Conservation (phyloP, 2,113 vertebrate species). For the Tapirus terrestris region DNA sequence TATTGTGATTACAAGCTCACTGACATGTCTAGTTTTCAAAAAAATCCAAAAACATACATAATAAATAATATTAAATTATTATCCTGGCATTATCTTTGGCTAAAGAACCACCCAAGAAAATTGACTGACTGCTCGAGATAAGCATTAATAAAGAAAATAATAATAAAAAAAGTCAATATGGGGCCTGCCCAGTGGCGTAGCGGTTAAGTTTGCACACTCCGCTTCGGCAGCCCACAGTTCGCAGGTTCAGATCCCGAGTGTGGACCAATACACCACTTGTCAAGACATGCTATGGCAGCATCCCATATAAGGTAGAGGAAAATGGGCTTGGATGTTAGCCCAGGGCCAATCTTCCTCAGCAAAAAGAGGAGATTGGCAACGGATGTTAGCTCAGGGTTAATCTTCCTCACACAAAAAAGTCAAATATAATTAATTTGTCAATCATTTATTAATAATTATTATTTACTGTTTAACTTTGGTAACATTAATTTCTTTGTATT, state of each 20-base stretch:
- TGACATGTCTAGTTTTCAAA: neutral
- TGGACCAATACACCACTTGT: no score
- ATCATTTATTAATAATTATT: neutral
- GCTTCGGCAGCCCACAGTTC: no score
- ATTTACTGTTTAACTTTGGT: neutral
- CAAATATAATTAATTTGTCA: neutral
- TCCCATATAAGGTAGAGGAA: no score
- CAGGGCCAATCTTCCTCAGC: no score
- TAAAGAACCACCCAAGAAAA: slow-evolving; percentile 1
- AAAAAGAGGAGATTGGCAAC: no score
- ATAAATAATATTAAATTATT: slow-evolving; percentile 4
- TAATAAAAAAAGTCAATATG: neutral
- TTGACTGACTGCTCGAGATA: neutral
- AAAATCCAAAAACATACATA: neutral
- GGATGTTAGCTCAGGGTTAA: no score
- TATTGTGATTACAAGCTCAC: neutral
- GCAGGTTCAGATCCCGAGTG: no score
- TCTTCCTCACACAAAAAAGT: no score
- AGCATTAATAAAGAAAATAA: neutral
- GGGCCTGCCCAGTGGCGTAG: no score
- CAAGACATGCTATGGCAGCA: no score
- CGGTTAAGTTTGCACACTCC: no score
- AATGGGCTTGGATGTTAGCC: no score
- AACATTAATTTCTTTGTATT: slow-evolving; percentile 29
- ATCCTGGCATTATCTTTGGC: neutral